Percentiles rank a stretch among this genome's conserved stretches.
Evolutionary conservation across 2,797 vertebrate genomes (phyloP).

Genomic region (Rhabdomys pumilio): DNA sequence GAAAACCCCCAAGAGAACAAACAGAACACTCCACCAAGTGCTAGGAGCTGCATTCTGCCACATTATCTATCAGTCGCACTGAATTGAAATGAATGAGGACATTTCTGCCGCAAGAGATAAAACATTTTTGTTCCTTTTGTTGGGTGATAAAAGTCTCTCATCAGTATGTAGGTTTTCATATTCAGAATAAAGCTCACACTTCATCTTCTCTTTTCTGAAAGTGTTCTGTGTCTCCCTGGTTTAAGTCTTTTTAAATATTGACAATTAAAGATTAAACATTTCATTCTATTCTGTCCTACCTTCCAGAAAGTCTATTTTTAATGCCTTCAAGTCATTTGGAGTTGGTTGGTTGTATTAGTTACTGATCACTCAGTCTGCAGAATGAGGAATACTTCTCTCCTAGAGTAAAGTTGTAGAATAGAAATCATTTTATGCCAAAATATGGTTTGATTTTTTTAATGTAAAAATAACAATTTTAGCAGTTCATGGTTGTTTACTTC

Average conservation of each 20-base stretch:
- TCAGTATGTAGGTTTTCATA: slow-evolving; percentile 20
- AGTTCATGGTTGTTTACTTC: neutral
- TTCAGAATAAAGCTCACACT: slow-evolving; percentile 20
- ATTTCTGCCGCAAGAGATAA: neutral
- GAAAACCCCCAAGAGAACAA: neutral
- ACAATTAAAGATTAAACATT: slow-evolving; percentile 11
- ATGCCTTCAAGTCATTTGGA: slow-evolving; percentile 31
- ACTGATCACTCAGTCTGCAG: neutral
- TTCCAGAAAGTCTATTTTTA: slow-evolving; percentile 27
- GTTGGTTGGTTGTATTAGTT: slow-evolving; percentile 50
- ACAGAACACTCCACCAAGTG: neutral
- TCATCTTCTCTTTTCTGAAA: slow-evolving; percentile 22
- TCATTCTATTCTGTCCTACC: slow-evolving; percentile 43
- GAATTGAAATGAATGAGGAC: neutral
- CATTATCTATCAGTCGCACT: neutral
- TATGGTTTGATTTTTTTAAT: slow-evolving; percentile 53
- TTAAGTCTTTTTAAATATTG: slow-evolving; percentile 42
- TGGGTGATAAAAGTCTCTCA: slow-evolving; percentile 36
- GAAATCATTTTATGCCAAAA: slow-evolving; percentile 44
- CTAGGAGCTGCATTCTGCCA: neutral
- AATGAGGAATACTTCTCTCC: neutral
- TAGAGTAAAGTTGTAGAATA: slow-evolving; percentile 25
- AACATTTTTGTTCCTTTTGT: neutral
- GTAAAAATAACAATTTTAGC: neutral
- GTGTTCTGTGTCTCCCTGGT: slow-evolving; percentile 19